Percentiles rank a stretch among this genome's conserved stretches.
These are phyloP conservation scores for Origma solitaria DNA, from an alignment of 2,113 vertebrate species.

Conservation along the genomic window DNA sequence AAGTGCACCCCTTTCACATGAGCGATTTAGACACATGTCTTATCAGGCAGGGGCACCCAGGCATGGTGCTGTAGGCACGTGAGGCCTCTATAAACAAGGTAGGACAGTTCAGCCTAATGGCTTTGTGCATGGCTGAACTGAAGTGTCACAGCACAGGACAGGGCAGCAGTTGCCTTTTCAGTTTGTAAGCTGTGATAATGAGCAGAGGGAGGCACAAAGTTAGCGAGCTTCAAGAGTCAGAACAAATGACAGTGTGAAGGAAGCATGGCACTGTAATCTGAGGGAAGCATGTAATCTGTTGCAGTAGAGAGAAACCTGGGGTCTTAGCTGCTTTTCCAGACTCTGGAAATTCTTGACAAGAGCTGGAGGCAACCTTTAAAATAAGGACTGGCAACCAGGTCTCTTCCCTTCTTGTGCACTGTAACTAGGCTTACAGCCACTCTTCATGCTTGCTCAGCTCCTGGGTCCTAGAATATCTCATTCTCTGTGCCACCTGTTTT, in stretches of 20 bases:
- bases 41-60: background rate
- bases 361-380: background rate
- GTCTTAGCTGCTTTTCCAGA: background rate
- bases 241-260: background rate
- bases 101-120: background rate
- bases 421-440: background rate
- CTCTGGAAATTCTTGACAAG: background rate
- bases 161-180: background rate
- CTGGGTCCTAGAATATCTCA: background rate
- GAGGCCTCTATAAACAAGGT: background rate
- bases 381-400: background rate
- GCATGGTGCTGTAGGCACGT: background rate
- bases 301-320: background rate
- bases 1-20: background rate
- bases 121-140: background rate
- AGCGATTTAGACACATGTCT: background rate
- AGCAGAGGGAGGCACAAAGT: background rate
- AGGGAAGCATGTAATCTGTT: background rate
- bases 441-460: background rate
- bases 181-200: fast-evolving
- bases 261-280: background rate
- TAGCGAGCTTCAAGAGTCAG: background rate
- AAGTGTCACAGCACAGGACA: background rate
- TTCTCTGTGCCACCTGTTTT: background rate
- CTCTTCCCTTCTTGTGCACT: background rate